These are phyloP conservation scores for Ammodytes marinus DNA, from an alignment of 2,113 vertebrate species.

Conservation along the genomic window DNA sequence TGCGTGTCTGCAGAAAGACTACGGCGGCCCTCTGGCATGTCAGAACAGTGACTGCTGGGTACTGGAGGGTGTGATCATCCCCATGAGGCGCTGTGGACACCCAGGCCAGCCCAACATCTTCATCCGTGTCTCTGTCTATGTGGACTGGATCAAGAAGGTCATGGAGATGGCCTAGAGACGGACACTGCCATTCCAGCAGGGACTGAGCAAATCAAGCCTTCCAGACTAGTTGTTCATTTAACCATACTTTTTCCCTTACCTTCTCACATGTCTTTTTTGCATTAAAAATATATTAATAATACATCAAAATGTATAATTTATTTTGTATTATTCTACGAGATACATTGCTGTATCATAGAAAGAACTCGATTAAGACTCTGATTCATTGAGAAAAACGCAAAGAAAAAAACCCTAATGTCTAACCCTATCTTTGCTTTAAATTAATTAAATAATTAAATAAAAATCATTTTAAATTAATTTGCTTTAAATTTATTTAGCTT, in stretches of 20 bases:
- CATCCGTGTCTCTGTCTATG: conserved; percentile 92
- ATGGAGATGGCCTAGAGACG: conserved; percentile 87
- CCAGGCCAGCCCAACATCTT: conserved; percentile 91
- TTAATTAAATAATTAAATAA: not conserved
- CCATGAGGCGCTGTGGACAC: conserved; percentile 93
- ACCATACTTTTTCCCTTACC: not conserved
- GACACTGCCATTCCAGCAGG: not conserved
- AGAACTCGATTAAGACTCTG: not conserved
- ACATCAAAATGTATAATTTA: conserved; percentile 2
- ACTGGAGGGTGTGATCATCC: conserved; percentile 94
- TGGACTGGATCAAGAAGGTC: conserved; percentile 98
- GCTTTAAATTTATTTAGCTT: not conserved
- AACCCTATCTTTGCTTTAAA: conserved; percentile 1
- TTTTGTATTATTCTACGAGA: conserved; percentile 1
- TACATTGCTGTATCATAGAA: not conserved
- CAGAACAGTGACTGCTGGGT: conserved; percentile 96
- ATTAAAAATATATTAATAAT: conserved; percentile 22
- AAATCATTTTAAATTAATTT: not conserved
- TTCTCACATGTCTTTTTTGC: conserved; percentile 27
- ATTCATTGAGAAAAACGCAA: not conserved
- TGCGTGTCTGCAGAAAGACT: conserved; percentile 90
- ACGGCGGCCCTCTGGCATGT: conserved; percentile 94
- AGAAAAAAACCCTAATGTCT: not conserved
- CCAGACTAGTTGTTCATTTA: conserved; percentile 6
- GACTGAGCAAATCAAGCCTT: conserved; percentile 20